Conservation (phyloP, 2,888 invertebrate genomes). For the Eupithecia insigniata region DNA sequence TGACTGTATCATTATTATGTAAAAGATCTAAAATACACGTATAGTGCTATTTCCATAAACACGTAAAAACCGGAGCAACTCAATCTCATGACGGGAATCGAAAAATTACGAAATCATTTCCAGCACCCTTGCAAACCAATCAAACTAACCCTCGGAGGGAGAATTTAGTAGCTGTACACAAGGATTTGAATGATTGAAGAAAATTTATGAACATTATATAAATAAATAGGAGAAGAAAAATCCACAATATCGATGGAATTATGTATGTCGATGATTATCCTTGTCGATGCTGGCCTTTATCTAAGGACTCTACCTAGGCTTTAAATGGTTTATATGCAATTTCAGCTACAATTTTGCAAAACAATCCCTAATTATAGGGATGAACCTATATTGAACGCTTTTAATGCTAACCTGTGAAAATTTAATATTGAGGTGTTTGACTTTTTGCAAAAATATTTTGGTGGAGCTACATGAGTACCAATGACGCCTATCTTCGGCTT, state of each 20-base stretch:
- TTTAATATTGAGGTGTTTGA: not conserved
- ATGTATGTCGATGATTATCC: not conserved
- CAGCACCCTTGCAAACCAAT: constrained; percentile 34
- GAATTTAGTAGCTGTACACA: not conserved
- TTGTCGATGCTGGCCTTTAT: not conserved
- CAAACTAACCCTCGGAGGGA: constrained; percentile 17
- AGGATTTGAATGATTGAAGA: not conserved
- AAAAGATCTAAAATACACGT: constrained; percentile 6
- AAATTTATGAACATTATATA: not conserved
- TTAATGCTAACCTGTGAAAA: not conserved
- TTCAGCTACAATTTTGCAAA: not conserved
- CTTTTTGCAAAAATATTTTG: not conserved
- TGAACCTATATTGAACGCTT: not conserved
- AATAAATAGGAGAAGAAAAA: not conserved
- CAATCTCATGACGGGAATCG: constrained; percentile 31
- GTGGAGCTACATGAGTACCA: not conserved
- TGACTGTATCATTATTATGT: not conserved
- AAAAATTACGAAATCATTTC: constrained; percentile 35
- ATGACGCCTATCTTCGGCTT: not conserved
- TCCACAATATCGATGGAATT: not conserved
- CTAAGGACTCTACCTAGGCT: not conserved
- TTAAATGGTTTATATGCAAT: not conserved
- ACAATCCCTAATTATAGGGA: not conserved
- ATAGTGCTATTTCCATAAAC: constrained; percentile 7
- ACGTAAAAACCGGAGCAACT: not conserved